These are phyloP conservation scores for Lepidostoma basale DNA, from an alignment of 1,140 invertebrate species.

Conservation along the genomic window DNA sequence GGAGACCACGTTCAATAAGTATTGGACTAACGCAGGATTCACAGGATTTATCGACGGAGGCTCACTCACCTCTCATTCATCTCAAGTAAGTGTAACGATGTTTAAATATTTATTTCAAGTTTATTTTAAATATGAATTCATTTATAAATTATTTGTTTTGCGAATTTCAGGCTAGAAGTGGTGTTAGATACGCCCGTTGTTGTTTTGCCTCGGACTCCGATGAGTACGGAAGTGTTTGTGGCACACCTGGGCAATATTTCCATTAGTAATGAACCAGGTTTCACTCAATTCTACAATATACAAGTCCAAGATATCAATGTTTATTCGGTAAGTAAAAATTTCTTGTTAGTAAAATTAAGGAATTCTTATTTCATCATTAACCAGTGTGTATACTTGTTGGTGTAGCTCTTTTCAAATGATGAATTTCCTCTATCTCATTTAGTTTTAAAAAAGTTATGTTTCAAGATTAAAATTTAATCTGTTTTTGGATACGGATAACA, in stretches of 20 bases:
- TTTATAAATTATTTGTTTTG: slow-evolving; percentile 5
- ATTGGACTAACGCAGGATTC: slow-evolving; percentile 53
- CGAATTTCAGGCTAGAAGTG: slow-evolving; percentile 66
- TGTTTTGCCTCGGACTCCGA: slow-evolving; percentile 79
- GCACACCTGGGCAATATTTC: slow-evolving; percentile 92
- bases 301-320: slow-evolving; percentile 88
- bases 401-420: too few relatives aligned
- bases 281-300: slow-evolving; percentile 61
- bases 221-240: slow-evolving; percentile 83
- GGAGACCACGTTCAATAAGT: slow-evolving; percentile 52
- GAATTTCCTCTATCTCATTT: too few relatives aligned
- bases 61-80: slow-evolving; percentile 50
- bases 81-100: slow-evolving; percentile 49
- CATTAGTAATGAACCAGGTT: slow-evolving; percentile 61
- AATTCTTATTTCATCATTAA: too few relatives aligned
- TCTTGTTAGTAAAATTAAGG: background rate
- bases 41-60: slow-evolving; percentile 47
- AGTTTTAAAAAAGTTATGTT: too few relatives aligned
- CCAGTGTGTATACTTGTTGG: too few relatives aligned
- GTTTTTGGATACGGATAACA: too few relatives aligned
- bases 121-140: background rate
- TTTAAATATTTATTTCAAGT: background rate
- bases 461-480: too few relatives aligned
- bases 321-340: slow-evolving; percentile 63
- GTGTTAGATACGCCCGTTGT: slow-evolving; percentile 89